Percentiles rank a stretch among this genome's conserved stretches.
phyloP scores from a whole-genome alignment of 2,113 vertebrate genomes.

The Trichechus manatus region DNA sequence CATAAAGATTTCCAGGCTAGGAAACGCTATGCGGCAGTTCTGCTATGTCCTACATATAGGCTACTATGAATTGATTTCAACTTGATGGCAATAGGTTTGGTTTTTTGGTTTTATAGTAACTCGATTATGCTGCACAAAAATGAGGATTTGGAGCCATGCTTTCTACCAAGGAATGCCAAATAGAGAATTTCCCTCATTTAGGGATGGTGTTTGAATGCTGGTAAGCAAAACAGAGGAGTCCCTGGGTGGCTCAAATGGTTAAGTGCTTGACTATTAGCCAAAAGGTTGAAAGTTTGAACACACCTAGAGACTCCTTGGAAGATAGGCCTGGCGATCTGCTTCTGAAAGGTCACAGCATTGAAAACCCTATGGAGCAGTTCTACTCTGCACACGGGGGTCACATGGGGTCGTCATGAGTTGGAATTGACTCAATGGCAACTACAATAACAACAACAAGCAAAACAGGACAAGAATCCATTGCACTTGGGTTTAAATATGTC shows the following conservation, averaged over 20 bases:
- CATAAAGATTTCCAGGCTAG: neutral
- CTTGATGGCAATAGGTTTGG: neutral
- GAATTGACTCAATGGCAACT: neutral
- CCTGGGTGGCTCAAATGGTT: neutral
- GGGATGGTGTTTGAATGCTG: neutral
- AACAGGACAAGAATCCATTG: neutral
- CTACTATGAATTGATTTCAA: neutral
- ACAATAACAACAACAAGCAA: neutral
- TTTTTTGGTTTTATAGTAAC: neutral
- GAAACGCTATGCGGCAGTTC: neutral
- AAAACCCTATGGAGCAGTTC: neutral
- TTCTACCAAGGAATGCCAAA: neutral
- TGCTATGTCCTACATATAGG: neutral
- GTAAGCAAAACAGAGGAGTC: neutral
- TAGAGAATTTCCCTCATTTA: neutral
- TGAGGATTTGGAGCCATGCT: neutral
- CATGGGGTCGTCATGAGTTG: neutral
- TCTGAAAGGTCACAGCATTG: neutral
- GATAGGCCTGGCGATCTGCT: neutral
- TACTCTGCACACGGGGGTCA: neutral
- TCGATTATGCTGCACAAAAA: neutral
- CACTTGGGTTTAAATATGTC: neutral
- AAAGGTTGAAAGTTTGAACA: neutral
- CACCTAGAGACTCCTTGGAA: neutral
- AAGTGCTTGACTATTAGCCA: neutral